Evolutionary conservation across 2,888 invertebrate species (phyloP).

Genomic region (Drosophila paucipuncta): DNA sequence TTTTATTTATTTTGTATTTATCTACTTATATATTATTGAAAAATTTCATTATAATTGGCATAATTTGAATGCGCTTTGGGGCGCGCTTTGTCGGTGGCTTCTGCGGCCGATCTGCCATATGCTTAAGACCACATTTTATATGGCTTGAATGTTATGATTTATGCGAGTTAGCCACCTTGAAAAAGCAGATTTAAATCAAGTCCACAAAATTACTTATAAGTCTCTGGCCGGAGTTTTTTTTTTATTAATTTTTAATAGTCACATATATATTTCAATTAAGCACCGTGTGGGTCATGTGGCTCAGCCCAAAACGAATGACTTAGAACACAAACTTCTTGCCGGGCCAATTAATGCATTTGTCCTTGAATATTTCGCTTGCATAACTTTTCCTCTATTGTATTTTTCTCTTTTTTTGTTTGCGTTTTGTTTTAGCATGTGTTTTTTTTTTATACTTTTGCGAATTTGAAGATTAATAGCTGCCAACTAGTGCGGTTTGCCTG

Average conservation of each 20-base stretch:
- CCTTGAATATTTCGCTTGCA: constrained; percentile 48
- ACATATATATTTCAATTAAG: constrained; percentile 2
- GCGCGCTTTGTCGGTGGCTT: constrained; percentile 61
- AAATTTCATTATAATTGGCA: constrained; percentile 76
- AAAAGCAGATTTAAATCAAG: constrained; percentile 46
- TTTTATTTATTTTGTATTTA: constrained; percentile 44
- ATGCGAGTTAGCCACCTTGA: constrained; percentile 58
- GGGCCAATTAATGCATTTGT: constrained; percentile 20
- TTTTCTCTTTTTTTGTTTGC: background rate
- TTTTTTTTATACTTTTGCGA: constrained; percentile 14
- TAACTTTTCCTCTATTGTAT: constrained; percentile 41
- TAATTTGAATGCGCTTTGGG: constrained; percentile 77
- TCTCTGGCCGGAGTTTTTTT: constrained; percentile 1
- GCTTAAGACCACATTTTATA: constrained; percentile 64
- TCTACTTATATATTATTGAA: constrained; percentile 53
- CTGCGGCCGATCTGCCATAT: constrained; percentile 11
- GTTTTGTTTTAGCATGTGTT: background rate
- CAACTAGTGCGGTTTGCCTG: constrained; percentile 61
- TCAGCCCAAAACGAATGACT: constrained; percentile 30
- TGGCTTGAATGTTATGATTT: constrained; percentile 63
- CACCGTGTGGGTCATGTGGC: constrained; percentile 23
- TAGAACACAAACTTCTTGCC: constrained; percentile 53
- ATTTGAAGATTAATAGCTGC: constrained; percentile 72
- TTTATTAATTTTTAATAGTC: background rate
- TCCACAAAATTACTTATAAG: constrained; percentile 28